phyloP scores from a whole-genome alignment of 2,888 invertebrate species.

The Cartodere bifasciata region DNA sequence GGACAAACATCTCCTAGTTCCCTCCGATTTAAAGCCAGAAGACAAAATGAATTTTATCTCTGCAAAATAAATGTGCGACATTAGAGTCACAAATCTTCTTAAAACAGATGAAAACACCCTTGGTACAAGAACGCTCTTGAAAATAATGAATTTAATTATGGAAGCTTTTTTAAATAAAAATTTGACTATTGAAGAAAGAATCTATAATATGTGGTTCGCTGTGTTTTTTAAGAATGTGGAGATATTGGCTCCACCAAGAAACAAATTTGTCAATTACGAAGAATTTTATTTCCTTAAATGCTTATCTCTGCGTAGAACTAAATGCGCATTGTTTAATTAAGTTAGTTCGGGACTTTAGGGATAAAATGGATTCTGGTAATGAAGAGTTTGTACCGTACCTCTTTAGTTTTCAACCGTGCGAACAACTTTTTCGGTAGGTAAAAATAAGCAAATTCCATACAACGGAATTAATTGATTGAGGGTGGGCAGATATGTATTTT shows the following conservation, averaged over 20 bases:
- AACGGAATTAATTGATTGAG: too few species aligned
- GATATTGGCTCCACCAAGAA: conserved; percentile 4
- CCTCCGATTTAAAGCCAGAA: conserved; percentile 1
- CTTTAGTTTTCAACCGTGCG: conserved; percentile 12
- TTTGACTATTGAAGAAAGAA: conserved; percentile 3
- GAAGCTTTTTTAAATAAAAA: conserved; percentile 9
- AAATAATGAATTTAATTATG: conserved; percentile 6
- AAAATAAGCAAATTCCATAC: too few species aligned
- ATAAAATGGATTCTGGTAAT: background rate
- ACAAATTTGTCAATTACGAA: conserved; percentile 1
- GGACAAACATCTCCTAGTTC: conserved; percentile 6
- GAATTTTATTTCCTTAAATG: conserved; percentile 10
- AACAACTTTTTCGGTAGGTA: conserved; percentile 11
- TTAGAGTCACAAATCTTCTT: conserved; percentile 3
- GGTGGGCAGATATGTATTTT: too few species aligned
- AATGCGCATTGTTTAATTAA: conserved; percentile 11
- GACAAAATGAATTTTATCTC: conserved; percentile 13
- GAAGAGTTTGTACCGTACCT: conserved; percentile 11
- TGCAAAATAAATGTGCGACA: conserved; percentile 7
- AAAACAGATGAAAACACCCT: conserved; percentile 1
- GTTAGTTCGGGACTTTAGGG: conserved; percentile 7
- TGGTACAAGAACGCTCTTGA: conserved; percentile 5
- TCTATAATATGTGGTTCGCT: conserved; percentile 8
- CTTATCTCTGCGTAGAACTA: conserved; percentile 8
- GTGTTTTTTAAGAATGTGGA: conserved; percentile 9